Conservation (phyloP, 2,797 vertebrate species). For the Melanotaenia boesemani region DNA sequence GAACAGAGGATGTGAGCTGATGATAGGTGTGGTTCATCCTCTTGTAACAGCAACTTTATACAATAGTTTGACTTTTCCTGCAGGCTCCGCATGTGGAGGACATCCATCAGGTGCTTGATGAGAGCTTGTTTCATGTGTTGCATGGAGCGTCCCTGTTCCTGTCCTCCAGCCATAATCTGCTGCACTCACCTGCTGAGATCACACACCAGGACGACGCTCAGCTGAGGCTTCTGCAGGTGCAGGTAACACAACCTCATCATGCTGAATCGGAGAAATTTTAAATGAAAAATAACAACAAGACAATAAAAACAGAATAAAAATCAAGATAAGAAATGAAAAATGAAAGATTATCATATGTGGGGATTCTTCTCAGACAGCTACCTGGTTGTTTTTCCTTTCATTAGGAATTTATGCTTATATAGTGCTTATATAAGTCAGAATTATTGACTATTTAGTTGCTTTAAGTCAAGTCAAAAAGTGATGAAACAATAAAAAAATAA, state of each 20-base stretch:
- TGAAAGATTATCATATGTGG: too few relatives aligned
- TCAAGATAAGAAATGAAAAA: too few relatives aligned
- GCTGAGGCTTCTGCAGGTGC: constrained; percentile 74
- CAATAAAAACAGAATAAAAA: background rate
- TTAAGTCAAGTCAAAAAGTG: too few relatives aligned
- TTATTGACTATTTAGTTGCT: too few relatives aligned
- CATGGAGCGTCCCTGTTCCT: constrained; percentile 82
- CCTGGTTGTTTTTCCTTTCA: too few relatives aligned
- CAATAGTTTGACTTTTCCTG: rapidly evolving
- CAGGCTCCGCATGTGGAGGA: constrained; percentile 31
- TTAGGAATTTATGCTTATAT: too few relatives aligned
- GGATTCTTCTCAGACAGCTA: too few relatives aligned
- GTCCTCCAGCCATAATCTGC: constrained; percentile 79
- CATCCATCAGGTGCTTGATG: constrained; percentile 73
- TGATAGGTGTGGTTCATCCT: background rate
- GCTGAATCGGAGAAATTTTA: background rate
- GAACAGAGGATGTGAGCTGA: background rate
- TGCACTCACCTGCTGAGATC: constrained; percentile 66
- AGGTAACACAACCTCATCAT: constrained; percentile 77
- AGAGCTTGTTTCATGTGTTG: constrained; percentile 86
- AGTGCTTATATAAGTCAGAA: too few relatives aligned
- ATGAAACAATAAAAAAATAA: too few relatives aligned
- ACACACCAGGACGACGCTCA: constrained; percentile 73
- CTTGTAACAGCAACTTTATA: background rate
- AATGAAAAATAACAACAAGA: background rate